Base-by-base conservation (phyloP, 2,888 invertebrate species). In the Caenorhabditis virilis region DNA sequence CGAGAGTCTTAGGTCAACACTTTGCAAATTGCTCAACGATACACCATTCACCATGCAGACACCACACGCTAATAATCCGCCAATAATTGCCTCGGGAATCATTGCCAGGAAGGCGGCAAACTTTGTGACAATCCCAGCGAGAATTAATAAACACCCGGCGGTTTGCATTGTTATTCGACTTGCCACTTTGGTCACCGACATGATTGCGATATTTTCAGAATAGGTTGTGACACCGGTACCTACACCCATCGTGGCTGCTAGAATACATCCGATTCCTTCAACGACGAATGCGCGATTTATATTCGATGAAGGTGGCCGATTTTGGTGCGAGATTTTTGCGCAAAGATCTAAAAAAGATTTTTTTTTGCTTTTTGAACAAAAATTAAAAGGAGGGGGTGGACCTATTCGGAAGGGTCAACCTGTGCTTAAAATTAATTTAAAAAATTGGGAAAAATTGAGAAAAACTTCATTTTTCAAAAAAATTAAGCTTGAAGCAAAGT, bases 191-290 rank as follows among this genome's bases (percentile, higher is more conserved):
- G 78, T 78, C 22, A 78, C 64, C 27, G 72, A 73, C 57, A 78
- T 75, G 27, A 77, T 73, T 1, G 78, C 78, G 27, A 78, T 74
- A 43, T 74, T 77, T 48, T 78, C 78, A 0, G 78, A 61, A 54
- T 79, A 79, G 15, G 78, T 79, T 2, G 79, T 79, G 22, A 79
- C 72, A 47, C 77, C 79, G 0, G 78, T 72, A 11, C 78, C 74
- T 23, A 76, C 64, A 5, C 78, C 78, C 70, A 76, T 63, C 16
- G 69, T 41, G 2, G 77, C 79, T 2, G 77, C 72, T 30, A 78
- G 35, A 27, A 75, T 56, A 45, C 72, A 65, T 9, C 77, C 77
- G 39, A 75, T 23, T 6, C 77, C 79, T 69, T 79, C 79, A n/a
- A 72, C 66, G 13, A 79, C 72, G 18, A 79, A 76, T 5, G 78